Base-by-base conservation (phyloP, 2,797 vertebrate species). In the Notamacropus eugenii region DNA sequence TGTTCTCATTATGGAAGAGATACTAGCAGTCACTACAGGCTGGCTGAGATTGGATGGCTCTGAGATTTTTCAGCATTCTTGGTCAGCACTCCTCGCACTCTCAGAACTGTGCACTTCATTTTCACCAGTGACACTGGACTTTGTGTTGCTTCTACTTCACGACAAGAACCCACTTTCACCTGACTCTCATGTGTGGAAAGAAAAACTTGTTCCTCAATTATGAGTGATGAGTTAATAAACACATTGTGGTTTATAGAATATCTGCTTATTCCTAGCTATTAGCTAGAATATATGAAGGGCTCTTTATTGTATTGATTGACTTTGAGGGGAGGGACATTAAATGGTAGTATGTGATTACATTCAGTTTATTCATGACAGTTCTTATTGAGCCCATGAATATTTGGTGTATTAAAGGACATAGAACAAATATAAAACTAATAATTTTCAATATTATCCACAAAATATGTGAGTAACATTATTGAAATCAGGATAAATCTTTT, bases 401-500 rank as follows among this genome's bases (percentile, higher is more conserved):
- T 82, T 50, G 22, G 9, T 46, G 9, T 22, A 50, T 50, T 87
- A 87, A 50, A 24, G 40, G 40, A 40, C 9, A 87, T 87, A 24
- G 3, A 87, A 50, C 74, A 46, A 50, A 46, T 87, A 46, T 74
- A 96, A 93, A 95, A 54, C 29, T 92, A 40, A 91, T 74, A 58
- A 19, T 94, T 96, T 95, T 96, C 54, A 95, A 24, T 93, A 58
- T 91, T 93, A 3, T 93, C 24, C 91, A 40, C 92, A 82, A 91
- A 95, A 92, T 96, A 11, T 9, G 9, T 92, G 90, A 40, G 90
- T 52, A 59, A 92, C 57, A n/a, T 56, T 93, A 94, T 27, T 91
- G 50, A 91, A 94, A 92, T 62, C 2, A 82, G 0, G 91, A 46
- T 90, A 6, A 93, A 90, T 94, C 91, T 93, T 82, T 4, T 54